phyloP scores from a whole-genome alignment of 1,140 invertebrate species.

The Matsumurasca onukii region DNA sequence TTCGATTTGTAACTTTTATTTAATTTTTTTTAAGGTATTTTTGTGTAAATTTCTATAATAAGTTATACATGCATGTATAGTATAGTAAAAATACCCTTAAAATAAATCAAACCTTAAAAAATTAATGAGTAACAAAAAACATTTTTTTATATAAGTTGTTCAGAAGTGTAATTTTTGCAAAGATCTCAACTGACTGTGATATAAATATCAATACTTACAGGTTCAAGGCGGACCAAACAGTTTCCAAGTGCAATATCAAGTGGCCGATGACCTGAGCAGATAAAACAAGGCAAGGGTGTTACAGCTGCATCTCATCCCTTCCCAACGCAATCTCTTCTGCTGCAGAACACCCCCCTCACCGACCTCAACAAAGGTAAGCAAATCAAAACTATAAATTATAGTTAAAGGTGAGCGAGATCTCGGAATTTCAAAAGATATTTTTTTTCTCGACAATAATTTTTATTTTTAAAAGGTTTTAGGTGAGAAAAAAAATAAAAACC shows the following conservation, averaged over 20 bases:
- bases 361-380: too few species aligned
- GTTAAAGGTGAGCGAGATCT: not conserved
- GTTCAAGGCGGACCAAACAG: conserved; percentile 32
- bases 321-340: conserved; percentile 45
- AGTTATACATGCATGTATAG: too few species aligned
- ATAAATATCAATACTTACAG: conserved; percentile 9
- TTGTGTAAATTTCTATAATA: too few species aligned
- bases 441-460: too few species aligned
- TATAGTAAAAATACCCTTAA: not conserved
- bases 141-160: too few species aligned
- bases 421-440: too few species aligned
- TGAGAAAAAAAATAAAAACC: too few species aligned
- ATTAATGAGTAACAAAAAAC: not conserved
- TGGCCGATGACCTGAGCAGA: conserved; percentile 25
- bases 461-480: too few species aligned
- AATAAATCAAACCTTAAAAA: not conserved
- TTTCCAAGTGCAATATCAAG: conserved; percentile 39
- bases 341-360: conserved; percentile 48
- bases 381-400: not conserved
- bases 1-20: too few species aligned
- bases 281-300: conserved; percentile 8
- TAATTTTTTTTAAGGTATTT: too few species aligned
- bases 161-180: too few species aligned
- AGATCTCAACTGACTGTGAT: too few species aligned
- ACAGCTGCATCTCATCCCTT: conserved; percentile 35